Conservation (phyloP, 2,797 vertebrate genomes). For the Lerista edwardsae region DNA sequence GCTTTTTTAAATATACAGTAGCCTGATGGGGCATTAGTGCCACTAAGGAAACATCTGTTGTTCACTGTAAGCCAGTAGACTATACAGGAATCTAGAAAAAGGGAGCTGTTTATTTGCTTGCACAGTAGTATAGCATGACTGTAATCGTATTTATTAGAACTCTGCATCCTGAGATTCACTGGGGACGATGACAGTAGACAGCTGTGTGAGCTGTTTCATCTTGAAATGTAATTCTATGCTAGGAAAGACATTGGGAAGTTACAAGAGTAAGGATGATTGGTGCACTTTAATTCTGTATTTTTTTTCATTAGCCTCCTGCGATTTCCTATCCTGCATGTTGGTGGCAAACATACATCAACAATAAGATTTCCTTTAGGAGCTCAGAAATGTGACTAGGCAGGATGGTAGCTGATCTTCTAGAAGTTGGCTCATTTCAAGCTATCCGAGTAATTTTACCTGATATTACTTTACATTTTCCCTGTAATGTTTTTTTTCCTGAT, state of each 20-base stretch:
- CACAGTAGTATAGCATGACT: neutral
- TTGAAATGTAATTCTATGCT: slow-evolving; percentile 55
- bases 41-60: neutral
- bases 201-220: slow-evolving; percentile 48
- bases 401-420: slow-evolving; percentile 55
- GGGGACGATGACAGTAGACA: neutral
- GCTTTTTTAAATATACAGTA: neutral
- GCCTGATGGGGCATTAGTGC: neutral
- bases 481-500: slow-evolving; percentile 60
- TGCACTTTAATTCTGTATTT: slow-evolving; percentile 67
- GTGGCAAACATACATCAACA: slow-evolving; percentile 68
- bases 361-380: slow-evolving; percentile 64
- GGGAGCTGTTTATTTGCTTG: neutral
- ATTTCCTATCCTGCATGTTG: slow-evolving; percentile 61
- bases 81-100: neutral
- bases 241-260: slow-evolving; percentile 54
- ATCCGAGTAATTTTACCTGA: slow-evolving; percentile 71
- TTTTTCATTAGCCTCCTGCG: slow-evolving; percentile 67
- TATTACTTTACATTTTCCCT: slow-evolving; percentile 72
- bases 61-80: neutral
- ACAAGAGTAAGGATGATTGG: slow-evolving; percentile 59
- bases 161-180: neutral
- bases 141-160: neutral
- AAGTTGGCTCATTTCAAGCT: slow-evolving; percentile 67
- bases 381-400: slow-evolving; percentile 64